phyloP scores from a whole-genome alignment of 2,888 invertebrate species.

The Hypselothyrea guttata region DNA sequence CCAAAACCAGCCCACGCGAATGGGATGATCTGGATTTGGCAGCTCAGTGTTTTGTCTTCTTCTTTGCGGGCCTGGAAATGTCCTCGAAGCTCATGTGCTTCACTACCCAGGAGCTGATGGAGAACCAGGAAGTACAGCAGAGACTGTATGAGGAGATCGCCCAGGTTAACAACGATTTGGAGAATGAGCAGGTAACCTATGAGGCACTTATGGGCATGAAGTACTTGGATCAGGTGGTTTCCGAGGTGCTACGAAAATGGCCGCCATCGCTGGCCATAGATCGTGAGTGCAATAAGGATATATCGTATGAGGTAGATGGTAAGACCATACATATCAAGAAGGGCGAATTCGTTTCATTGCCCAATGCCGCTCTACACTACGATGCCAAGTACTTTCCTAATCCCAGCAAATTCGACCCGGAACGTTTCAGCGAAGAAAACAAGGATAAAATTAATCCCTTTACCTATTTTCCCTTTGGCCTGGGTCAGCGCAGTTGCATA shows the following conservation, averaged over 20 bases:
- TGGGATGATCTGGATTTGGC: constrained; percentile 84
- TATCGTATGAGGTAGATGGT: constrained; percentile 78
- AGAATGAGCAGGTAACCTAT: constrained; percentile 83
- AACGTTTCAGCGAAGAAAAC: constrained; percentile 85
- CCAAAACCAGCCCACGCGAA: constrained; percentile 53
- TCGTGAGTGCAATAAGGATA: constrained; percentile 84
- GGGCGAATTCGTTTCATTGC: constrained; percentile 78
- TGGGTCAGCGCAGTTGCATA: constrained; percentile 86
- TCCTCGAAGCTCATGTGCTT: constrained; percentile 83
- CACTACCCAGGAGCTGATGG: constrained; percentile 84
- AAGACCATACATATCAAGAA: constrained; percentile 71
- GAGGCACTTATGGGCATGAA: constrained; percentile 84
- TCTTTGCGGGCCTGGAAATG: constrained; percentile 85
- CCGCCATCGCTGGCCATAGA: constrained; percentile 83
- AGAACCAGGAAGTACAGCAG: constrained; percentile 85
- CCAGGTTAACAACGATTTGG: constrained; percentile 81
- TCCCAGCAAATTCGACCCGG: constrained; percentile 85
- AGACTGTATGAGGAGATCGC: constrained; percentile 84
- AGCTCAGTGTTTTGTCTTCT: constrained; percentile 84
- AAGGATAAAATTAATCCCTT: constrained; percentile 83
- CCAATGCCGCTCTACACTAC: constrained; percentile 83
- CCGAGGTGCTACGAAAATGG: constrained; percentile 84
- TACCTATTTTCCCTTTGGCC: constrained; percentile 84
- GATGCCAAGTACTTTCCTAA: constrained; percentile 84
- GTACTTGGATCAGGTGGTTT: constrained; percentile 84